Evolutionary conservation across 2,797 vertebrate genomes (phyloP), one percentile per base, ranked within the genome.

Genomic region (Mus spretus): DNA sequence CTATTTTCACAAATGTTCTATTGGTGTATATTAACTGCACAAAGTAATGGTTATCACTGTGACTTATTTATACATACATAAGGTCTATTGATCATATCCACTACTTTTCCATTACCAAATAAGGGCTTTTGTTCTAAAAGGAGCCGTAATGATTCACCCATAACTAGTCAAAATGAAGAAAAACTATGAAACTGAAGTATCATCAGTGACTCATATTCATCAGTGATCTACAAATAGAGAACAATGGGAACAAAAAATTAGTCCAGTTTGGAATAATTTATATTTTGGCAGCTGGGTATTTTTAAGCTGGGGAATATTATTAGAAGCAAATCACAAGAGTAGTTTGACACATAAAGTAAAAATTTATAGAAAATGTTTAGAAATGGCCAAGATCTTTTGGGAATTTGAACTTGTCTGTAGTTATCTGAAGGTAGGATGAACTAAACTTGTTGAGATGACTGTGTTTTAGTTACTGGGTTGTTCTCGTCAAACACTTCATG

Each of bases 281-380:
- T 37, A 86, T 89, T 96, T 92, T 77, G 63, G 20, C 22, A 93
- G 57, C 82, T 93, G 57, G 67, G 17, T 44, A 3, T 65, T 47
- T 94, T 95, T 50, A 83, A 92, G 31, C 37, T 86, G 85, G 63
- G 77, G 95, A 85, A 85, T 6, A 63, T 87, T 77, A 89, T 63
- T 90, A 14, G 26, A 92, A 93, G 31, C 26, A 93, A 83, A 20
- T 89, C 90, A 34, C 31, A 57, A 53, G 55, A 93, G 89, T 81
- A 65, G 2, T 85, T 86, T 87, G 44, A 94, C 63, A 91, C 94
- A 93, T 92, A 67, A 77, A 95, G 74, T 81, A 91, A 78, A 91
- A 85, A 70, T 72, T 75, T 47, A 80, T 85, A 93, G 50, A 50
- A 50, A 50, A 72, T 77, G 81, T 83, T 81, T 65, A 81, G 86